These are phyloP conservation scores for Peromyscus aztecus DNA, from an alignment of 2,797 vertebrate species.

Conservation along the genomic window DNA sequence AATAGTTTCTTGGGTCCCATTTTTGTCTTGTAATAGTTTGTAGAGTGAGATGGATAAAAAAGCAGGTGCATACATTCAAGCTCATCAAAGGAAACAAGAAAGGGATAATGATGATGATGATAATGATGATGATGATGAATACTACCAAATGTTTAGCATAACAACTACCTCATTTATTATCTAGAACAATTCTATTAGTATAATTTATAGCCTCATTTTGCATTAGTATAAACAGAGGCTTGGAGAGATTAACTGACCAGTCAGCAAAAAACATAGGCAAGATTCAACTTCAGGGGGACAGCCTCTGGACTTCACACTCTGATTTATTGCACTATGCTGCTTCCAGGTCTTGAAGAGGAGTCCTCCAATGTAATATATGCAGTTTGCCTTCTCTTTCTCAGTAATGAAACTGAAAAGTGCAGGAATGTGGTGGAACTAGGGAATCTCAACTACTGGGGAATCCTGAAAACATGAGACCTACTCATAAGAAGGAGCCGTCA, in stretches of 20 bases:
- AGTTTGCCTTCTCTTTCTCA: not conserved
- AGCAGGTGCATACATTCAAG: not conserved
- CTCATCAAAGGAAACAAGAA: not conserved
- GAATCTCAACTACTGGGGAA: not conserved
- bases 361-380: not conserved
- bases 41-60: not conserved
- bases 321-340: not conserved
- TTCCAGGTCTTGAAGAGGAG: not conserved
- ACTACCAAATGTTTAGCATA: not conserved
- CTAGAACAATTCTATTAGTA: not conserved
- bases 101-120: no score
- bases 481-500: not conserved
- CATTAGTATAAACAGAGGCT: not conserved
- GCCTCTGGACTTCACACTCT: not conserved
- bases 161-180: not conserved
- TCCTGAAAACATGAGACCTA: not conserved
- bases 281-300: not conserved
- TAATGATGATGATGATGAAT: not conserved
- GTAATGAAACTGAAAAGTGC: not conserved
- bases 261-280: not conserved
- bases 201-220: not conserved
- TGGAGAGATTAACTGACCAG: not conserved
- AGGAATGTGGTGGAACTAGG: not conserved
- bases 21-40: not conserved
- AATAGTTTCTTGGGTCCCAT: not conserved